Conservation (phyloP, 2,113 vertebrate species). For the Callionymus lyra region DNA sequence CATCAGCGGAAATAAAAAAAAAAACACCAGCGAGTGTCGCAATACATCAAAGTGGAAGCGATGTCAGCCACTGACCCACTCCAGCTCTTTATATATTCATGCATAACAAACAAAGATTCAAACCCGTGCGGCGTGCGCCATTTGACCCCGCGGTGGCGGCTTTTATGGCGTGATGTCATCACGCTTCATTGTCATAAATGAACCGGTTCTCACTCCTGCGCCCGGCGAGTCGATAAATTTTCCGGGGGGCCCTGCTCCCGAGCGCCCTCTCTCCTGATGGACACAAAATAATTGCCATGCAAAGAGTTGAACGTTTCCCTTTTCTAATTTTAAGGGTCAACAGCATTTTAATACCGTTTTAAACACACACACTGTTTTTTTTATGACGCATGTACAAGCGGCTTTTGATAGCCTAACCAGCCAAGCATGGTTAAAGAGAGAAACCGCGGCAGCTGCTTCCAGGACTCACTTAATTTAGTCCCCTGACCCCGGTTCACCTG, state of each 20-base stretch:
- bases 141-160: conserved; percentile 42
- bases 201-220: conserved; percentile 51
- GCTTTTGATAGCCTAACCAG: conserved; percentile 96
- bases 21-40: conserved; percentile 38
- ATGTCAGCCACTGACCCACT: conserved; percentile 51
- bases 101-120: conserved; percentile 54
- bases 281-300: conserved; percentile 79
- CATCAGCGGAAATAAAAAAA: conserved; percentile 3
- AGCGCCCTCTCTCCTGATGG: conserved; percentile 45
- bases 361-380: conserved; percentile 87
- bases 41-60: conserved; percentile 55
- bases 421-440: conserved; percentile 98
- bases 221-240: conserved; percentile 63
- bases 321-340: conserved; percentile 89
- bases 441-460: conserved; percentile 92
- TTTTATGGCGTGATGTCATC: conserved; percentile 62
- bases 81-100: conserved; percentile 54
- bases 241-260: conserved; percentile 45
- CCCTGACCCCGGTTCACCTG: conserved; percentile 94
- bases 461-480: conserved; percentile 92
- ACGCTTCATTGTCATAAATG: conserved; percentile 63
- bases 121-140: conserved; percentile 28
- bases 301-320: conserved; percentile 77
- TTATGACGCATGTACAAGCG: conserved; percentile 93
- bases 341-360: conserved; percentile 88